phyloP scores from a whole-genome alignment of 2,888 invertebrate genomes.

The Hermodice carunculata region DNA sequence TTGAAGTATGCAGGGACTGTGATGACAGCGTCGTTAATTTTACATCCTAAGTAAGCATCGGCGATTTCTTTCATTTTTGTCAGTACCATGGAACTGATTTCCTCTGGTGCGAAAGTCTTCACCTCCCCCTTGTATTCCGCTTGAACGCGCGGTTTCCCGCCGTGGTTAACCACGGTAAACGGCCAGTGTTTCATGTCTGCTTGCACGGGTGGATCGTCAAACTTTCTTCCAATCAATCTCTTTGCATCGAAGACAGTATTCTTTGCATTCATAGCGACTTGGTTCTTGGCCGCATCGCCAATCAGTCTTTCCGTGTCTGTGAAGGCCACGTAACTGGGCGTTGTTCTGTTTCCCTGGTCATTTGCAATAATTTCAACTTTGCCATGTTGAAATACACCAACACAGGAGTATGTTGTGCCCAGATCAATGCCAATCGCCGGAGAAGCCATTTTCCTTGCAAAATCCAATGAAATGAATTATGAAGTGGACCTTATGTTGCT shows the following conservation, averaged over 20 bases:
- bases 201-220: conserved; percentile 40
- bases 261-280: conserved; percentile 52
- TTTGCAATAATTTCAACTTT: conserved; percentile 72
- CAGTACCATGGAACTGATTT: conserved; percentile 91
- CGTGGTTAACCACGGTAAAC: conserved; percentile 39
- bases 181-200: conserved; percentile 47
- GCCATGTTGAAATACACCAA: conserved; percentile 68
- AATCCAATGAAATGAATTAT: too few relatives aligned
- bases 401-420: conserved; percentile 83
- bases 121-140: conserved; percentile 80
- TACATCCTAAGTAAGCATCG: conserved; percentile 75
- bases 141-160: conserved; percentile 61
- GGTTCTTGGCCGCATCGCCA: conserved; percentile 70
- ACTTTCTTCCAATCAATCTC: conserved; percentile 43
- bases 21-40: conserved; percentile 60
- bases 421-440: conserved; percentile 85
- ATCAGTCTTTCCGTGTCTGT: conserved; percentile 71
- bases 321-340: conserved; percentile 80
- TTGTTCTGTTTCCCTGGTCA: conserved; percentile 77
- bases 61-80: conserved; percentile 85
- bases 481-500: too few relatives aligned
- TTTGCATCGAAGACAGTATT: conserved; percentile 44
- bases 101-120: conserved; percentile 90
- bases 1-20: conserved; percentile 67
- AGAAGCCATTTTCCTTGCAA: too few relatives aligned